phyloP scores from a whole-genome alignment of 2,888 invertebrate species.

The Scelioninae gen. 2 region DNA sequence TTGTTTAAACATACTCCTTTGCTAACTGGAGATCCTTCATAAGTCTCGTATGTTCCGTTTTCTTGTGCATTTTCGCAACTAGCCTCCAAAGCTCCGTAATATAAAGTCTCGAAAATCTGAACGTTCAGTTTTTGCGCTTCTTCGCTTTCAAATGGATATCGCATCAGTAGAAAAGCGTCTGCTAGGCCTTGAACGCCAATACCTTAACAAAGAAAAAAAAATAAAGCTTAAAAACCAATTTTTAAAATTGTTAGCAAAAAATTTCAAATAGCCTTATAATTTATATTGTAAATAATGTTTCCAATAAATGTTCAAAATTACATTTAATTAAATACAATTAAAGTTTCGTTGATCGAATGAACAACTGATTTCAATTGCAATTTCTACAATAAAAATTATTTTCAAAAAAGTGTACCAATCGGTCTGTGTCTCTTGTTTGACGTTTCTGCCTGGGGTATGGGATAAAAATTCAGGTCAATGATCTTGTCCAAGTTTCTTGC shows the following conservation, averaged over 20 bases:
- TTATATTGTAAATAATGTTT: no score
- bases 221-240: neutral
- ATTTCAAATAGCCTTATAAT: neutral
- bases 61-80: constrained; percentile 94
- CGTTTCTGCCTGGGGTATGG: constrained; percentile 88
- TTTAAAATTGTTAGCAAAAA: neutral
- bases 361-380: no score
- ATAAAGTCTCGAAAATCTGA: constrained; percentile 98
- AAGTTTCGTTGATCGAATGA: no score
- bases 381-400: no score
- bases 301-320: no score
- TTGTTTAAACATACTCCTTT: constrained; percentile 81
- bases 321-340: no score
- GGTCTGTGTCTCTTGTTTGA: constrained; percentile 93
- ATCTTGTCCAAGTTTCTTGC: constrained; percentile 96
- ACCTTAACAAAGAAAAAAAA: constrained; percentile 72
- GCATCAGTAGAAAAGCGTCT: constrained; percentile 95
- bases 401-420: no score
- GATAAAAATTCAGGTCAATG: constrained; percentile 97
- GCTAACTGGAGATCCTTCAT: constrained; percentile 93
- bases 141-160: constrained; percentile 93
- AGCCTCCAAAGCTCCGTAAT: constrained; percentile 96
- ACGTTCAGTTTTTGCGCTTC: constrained; percentile 91
- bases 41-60: constrained; percentile 92
- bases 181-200: constrained; percentile 99